A percentile compares a stretch with the other conserved stretches of the same genome.
Conservation (phyloP, 2,797 vertebrate genomes). For the Halcyon badia region DNA sequence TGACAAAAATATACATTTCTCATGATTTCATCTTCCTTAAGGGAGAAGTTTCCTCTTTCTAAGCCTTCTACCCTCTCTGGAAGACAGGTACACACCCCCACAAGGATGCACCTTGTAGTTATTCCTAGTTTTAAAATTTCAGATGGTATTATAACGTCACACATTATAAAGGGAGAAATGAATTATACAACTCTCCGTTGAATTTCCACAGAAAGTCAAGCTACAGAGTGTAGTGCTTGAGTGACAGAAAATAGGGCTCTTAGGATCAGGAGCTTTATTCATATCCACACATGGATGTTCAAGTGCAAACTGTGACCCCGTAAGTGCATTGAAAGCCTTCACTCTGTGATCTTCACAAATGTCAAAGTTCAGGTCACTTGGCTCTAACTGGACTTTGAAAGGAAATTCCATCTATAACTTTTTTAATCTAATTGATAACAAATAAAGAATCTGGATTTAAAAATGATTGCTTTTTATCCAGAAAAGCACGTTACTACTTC, state of each 20-base stretch:
- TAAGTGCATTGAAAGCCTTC: neutral
- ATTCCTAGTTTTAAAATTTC: neutral
- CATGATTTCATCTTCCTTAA: neutral
- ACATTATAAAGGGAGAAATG: neutral
- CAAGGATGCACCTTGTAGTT: neutral
- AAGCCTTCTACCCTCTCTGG: neutral
- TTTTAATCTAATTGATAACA: neutral
- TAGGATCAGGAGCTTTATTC: neutral
- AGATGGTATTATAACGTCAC: neutral
- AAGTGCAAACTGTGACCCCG: neutral
- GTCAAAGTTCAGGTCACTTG: neutral
- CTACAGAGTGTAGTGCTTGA: neutral
- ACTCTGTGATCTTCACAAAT: rapidly evolving
- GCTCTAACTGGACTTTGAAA: neutral
- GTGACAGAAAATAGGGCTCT: neutral
- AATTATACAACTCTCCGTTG: neutral
- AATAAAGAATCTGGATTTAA: neutral
- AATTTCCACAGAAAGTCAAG: neutral
- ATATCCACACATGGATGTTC: neutral
- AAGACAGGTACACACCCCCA: neutral
- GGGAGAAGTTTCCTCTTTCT: neutral
- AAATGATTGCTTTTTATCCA: slow-evolving; percentile 10
- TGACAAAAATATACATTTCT: neutral
- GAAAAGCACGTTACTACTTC: neutral
- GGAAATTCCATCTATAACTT: neutral